Base-by-base conservation (phyloP, 2,888 invertebrate genomes). In the Euplexia lucipara region DNA sequence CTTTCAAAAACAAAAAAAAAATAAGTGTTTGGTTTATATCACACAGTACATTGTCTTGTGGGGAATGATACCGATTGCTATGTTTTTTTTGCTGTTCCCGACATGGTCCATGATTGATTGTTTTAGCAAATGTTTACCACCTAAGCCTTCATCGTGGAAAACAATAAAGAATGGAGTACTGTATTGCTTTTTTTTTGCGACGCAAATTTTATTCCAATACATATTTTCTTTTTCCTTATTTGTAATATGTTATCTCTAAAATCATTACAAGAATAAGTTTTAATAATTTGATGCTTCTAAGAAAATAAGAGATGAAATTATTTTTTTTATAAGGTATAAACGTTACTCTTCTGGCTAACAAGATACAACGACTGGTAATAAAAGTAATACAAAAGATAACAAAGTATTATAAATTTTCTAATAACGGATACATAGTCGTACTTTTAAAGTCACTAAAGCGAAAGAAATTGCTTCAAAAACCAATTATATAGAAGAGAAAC, bases 301-400 rank as follows among this genome's bases (percentile, higher is more conserved):
- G 37, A 34, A 49, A 58, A 60, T 30, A 4, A 7, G 22, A 41
- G 2, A 39, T 30, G 20, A 54, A 51, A 41, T 41, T 9, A 51
- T 65, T 65, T 56, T 48, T 16, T 73, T 56, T 52, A 56, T 20
- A 37, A 39, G 12, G 5, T 63, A 32, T 32, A 42, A 54, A 67
- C 30, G 14, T 34, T 44, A 26, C 22, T 30, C 2, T 22, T 1
- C 12, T 16, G 2, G 10, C 22, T 54, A 45, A 56, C 32, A 42
- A 75, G 20, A 45, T 47, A 54, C 42, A 61, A 54, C 41, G 32
- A 10, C 41, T 34, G 8, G 41, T 51, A 57, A 35, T 75, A 70
- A 75, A 75, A 56, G 39, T 47, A 44, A 69, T 48, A 69, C 30
- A 57, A 70, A 53, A 57, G 52, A 75, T 57, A 70, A 70, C 70